Percentiles rank a stretch among this genome's conserved stretches.
Evolutionary conservation across 2,888 invertebrate genomes (phyloP).

Genomic region (Pheosia gnoma): DNA sequence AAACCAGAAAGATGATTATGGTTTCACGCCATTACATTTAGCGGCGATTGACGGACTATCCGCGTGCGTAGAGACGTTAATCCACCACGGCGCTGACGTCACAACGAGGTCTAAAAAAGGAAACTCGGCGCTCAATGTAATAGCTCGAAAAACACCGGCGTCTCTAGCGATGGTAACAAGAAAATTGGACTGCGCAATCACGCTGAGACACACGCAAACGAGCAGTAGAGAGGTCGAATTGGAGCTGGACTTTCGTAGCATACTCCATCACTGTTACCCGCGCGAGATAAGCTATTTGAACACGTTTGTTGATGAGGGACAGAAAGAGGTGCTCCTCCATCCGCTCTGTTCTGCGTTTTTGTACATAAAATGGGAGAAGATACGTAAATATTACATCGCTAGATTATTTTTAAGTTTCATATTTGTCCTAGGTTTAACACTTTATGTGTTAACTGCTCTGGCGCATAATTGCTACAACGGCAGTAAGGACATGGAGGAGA

Average conservation of each 20-base stretch:
- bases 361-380: constrained; percentile 95
- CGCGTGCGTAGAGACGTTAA: constrained; percentile 92
- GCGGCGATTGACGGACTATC: constrained; percentile 94
- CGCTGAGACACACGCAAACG: constrained; percentile 90
- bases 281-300: constrained; percentile 94
- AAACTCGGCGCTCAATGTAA: constrained; percentile 92
- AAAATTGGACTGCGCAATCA: constrained; percentile 92
- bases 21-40: constrained; percentile 93
- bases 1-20: constrained; percentile 93
- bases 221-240: constrained; percentile 92
- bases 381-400: constrained; percentile 93
- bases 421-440: constrained; percentile 91
- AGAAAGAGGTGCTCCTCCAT: constrained; percentile 93
- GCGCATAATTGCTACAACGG: constrained; percentile 94
- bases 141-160: constrained; percentile 93
- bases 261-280: constrained; percentile 92
- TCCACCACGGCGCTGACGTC: constrained; percentile 94
- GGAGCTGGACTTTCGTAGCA: constrained; percentile 91
- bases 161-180: constrained; percentile 92
- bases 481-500: constrained; percentile 89
- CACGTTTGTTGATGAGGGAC: constrained; percentile 94
- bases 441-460: constrained; percentile 91
- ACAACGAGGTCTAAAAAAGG: constrained; percentile 94
- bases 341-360: constrained; percentile 94
- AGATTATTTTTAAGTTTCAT: constrained; percentile 90